Evolutionary conservation across 2,113 vertebrate species (phyloP).

Genomic region (Neotragus moschatus): DNA sequence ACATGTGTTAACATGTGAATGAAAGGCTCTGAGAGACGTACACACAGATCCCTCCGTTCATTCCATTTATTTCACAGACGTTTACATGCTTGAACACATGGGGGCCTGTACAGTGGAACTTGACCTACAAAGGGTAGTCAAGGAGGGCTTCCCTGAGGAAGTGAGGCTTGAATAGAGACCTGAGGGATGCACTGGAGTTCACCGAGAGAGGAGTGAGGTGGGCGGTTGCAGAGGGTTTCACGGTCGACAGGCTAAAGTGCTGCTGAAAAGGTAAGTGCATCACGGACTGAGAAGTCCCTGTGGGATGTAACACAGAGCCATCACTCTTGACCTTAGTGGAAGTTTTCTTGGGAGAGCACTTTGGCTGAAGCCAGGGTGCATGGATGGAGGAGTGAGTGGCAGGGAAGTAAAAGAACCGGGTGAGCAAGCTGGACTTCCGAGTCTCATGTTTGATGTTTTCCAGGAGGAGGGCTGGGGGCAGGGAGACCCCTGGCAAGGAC

Average conservation of each 20-base stretch:
- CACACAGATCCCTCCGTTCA: neutral
- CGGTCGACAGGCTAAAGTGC: neutral
- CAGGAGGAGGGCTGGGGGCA: neutral
- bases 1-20: neutral
- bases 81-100: neutral
- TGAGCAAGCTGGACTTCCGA: neutral
- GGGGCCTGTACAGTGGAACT: neutral
- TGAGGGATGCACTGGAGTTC: neutral
- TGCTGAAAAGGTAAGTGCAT: neutral
- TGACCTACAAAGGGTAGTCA: neutral
- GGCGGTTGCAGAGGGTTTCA: neutral
- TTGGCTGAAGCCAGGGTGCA: neutral
- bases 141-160: neutral
- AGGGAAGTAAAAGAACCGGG: neutral
- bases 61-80: neutral
- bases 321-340: too few species aligned
- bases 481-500: too few species aligned
- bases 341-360: neutral
- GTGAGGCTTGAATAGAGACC: neutral
- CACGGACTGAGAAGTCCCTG: neutral
- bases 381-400: neutral
- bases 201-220: neutral
- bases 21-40: neutral
- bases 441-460: fast-evolving
- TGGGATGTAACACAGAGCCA: neutral